These are phyloP conservation scores for Xylophagus ater DNA, from an alignment of 2,888 invertebrate species.

Conservation along the genomic window DNA sequence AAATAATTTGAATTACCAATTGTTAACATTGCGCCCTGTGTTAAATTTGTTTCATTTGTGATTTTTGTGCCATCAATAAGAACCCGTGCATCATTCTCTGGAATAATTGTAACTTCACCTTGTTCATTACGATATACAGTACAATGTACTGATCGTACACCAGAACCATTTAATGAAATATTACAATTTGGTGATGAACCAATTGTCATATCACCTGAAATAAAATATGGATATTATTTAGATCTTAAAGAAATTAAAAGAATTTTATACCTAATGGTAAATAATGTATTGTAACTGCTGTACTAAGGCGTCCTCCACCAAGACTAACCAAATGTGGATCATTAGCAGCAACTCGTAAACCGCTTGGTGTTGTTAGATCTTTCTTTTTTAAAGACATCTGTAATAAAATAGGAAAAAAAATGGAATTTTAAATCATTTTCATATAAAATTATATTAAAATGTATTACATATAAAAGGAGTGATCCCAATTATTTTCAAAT, in stretches of 20 bases:
- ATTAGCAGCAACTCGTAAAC: slow-evolving; percentile 57
- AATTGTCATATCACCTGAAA: slow-evolving; percentile 70
- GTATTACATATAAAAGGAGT: too few relatives aligned
- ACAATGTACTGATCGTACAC: slow-evolving; percentile 75
- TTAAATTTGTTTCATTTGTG: slow-evolving; percentile 59
- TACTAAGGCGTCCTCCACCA: slow-evolving; percentile 80
- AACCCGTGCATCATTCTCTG: slow-evolving; percentile 54
- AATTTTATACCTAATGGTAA: slow-evolving; percentile 65
- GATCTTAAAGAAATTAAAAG: not conserved
- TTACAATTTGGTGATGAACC: slow-evolving; percentile 71
- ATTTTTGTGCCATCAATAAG: slow-evolving; percentile 65
- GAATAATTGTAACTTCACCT: slow-evolving; percentile 75
- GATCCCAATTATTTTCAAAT: too few relatives aligned
- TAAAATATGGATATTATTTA: slow-evolving; percentile 5
- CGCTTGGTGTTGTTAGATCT: slow-evolving; percentile 29
- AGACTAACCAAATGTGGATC: slow-evolving; percentile 84
- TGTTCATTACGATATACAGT: slow-evolving; percentile 70
- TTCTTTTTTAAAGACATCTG: slow-evolving; percentile 40
- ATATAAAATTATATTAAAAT: too few relatives aligned
- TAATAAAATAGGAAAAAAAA: slow-evolving; percentile 15
- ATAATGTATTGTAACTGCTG: slow-evolving; percentile 84
- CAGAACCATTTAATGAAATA: slow-evolving; percentile 74
- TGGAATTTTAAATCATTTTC: too few relatives aligned
- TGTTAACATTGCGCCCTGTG: slow-evolving; percentile 85
- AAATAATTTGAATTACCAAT: slow-evolving; percentile 85